Evolutionary conservation across 2,113 vertebrate species (phyloP).

Genomic region (Corynorhinus townsendii): DNA sequence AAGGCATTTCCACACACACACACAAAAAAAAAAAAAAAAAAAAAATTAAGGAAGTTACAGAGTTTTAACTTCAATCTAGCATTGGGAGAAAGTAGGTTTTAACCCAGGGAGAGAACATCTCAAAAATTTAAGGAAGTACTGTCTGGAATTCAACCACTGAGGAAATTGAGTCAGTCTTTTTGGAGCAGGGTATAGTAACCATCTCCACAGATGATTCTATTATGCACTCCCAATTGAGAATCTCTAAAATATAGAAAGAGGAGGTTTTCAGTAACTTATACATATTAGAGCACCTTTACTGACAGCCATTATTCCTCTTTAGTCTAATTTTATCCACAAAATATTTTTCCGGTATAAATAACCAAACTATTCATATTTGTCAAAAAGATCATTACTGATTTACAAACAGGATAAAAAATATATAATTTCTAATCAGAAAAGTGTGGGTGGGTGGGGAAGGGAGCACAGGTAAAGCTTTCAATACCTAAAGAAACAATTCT

Average conservation of each 20-base stretch:
- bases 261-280: neutral
- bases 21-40: no score
- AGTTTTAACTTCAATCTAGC: constrained; percentile 3
- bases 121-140: constrained; percentile 18
- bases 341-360: neutral
- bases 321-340: neutral
- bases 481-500: neutral
- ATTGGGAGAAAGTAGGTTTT: constrained; percentile 17
- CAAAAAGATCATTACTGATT: neutral
- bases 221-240: neutral
- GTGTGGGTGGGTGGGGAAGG: neutral
- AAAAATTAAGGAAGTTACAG: neutral
- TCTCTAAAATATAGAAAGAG: neutral
- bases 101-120: neutral
- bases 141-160: neutral
- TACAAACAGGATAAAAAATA: constrained; percentile 21
- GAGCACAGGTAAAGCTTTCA: neutral
- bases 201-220: neutral
- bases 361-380: neutral
- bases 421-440: neutral
- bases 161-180: constrained; percentile 19
- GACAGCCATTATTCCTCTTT: neutral
- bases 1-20: constrained; percentile 23
- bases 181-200: neutral
- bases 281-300: neutral